Percentiles rank a stretch among this genome's conserved stretches.
Evolutionary conservation across 2,113 vertebrate species (phyloP).

Genomic region (Gnathonemus longibarbis): DNA sequence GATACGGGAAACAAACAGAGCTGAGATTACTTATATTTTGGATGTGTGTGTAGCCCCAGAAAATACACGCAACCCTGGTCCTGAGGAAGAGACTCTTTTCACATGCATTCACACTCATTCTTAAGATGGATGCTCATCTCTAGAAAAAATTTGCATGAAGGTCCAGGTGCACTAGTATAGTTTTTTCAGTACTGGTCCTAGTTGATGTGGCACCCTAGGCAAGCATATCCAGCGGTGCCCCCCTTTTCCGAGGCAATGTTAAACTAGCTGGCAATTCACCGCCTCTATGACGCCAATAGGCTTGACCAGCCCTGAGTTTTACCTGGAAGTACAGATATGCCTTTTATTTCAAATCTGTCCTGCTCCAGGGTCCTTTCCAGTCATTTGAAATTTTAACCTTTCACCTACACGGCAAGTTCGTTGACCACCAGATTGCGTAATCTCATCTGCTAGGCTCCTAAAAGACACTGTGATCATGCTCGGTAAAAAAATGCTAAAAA

Average conservation of each 20-base stretch:
- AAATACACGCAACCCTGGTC: neutral
- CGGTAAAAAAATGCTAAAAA: neutral
- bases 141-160: neutral
- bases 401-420: neutral
- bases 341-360: neutral
- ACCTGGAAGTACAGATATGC: neutral
- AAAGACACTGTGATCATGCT: neutral
- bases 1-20: neutral
- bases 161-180: neutral
- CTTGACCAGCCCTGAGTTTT: neutral
- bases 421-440: neutral
- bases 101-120: neutral
- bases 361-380: neutral
- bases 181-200: neutral
- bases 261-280: neutral
- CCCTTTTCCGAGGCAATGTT: neutral
- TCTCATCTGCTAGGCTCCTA: neutral
- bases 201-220: neutral
- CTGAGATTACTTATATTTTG: neutral
- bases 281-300: neutral
- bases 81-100: neutral
- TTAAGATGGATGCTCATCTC: neutral
- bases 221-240: neutral
- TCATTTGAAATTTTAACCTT: neutral
- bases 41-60: neutral